Percentiles rank a stretch among this genome's conserved stretches.
These are phyloP conservation scores for Petrocephalus sullivani DNA, from an alignment of 2,797 vertebrate species.

Conservation along the genomic window DNA sequence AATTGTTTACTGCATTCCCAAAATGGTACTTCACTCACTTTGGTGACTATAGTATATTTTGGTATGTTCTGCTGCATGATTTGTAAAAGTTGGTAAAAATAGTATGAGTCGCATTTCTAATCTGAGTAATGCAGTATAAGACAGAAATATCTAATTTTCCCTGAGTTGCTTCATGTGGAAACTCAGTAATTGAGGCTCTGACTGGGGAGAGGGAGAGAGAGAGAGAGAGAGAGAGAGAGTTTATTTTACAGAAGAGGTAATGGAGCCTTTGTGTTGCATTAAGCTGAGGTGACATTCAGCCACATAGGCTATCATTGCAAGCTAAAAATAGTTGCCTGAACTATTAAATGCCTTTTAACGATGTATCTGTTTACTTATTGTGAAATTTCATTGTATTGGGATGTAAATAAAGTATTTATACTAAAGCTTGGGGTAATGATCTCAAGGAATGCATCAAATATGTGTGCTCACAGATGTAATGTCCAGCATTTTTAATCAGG, in stretches of 20 bases:
- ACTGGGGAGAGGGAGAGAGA: neutral
- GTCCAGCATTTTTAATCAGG: constrained; percentile 19
- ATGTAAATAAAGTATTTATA: constrained; percentile 16
- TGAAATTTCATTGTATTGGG: constrained; percentile 32
- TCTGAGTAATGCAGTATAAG: neutral
- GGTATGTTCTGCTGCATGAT: neutral
- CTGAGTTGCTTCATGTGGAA: constrained; percentile 27
- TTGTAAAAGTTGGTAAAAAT: too few species aligned
- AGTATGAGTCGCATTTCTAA: neutral
- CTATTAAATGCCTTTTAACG: constrained; percentile 41
- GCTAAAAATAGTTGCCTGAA: constrained; percentile 48
- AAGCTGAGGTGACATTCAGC: constrained; percentile 55
- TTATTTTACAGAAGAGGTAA: constrained; percentile 38
- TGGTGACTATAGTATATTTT: neutral
- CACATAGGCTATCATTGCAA: constrained; percentile 43
- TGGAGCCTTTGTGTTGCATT: constrained; percentile 34
- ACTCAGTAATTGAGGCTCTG: constrained; percentile 25
- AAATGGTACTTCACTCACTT: neutral
- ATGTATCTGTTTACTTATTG: constrained; percentile 40
- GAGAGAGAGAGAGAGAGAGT: constrained; percentile 8
- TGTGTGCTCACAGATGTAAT: constrained; percentile 25
- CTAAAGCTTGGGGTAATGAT: constrained; percentile 38
- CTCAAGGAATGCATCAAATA: neutral
- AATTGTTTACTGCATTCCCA: neutral
- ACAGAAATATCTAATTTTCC: constrained; percentile 22